Percentiles rank a stretch among this genome's conserved stretches.
Evolutionary conservation across 2,888 invertebrate species (phyloP).

Genomic region (Bugula neritina): DNA sequence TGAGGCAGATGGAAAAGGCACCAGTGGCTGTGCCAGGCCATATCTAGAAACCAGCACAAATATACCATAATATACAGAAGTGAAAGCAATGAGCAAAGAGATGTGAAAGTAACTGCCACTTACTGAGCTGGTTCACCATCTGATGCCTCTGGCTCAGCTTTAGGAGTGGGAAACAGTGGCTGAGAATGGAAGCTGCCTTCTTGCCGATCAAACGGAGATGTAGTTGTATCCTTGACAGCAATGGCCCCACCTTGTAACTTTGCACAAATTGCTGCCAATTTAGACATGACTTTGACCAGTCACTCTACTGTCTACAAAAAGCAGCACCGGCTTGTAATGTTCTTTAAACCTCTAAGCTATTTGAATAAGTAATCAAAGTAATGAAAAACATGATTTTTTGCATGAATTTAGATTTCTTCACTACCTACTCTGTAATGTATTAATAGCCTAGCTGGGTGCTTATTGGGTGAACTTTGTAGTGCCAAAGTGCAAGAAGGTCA

Average conservation of each 20-base stretch:
- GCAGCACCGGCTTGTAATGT: too few relatives aligned
- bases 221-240: not conserved
- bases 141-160: not conserved
- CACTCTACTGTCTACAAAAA: too few relatives aligned
- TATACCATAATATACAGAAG: not conserved
- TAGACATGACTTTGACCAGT: not conserved
- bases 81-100: not conserved
- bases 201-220: not conserved
- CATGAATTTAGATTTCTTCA: too few relatives aligned
- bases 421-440: too few relatives aligned
- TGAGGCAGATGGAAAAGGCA: not conserved
- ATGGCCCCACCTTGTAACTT: conserved; percentile 12
- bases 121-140: not conserved
- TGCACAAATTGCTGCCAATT: conserved; percentile 23
- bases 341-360: too few relatives aligned
- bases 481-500: too few relatives aligned
- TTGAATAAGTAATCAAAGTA: too few relatives aligned
- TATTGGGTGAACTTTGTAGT: too few relatives aligned
- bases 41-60: not conserved
- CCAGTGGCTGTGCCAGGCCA: too few relatives aligned
- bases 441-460: too few relatives aligned
- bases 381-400: too few relatives aligned
- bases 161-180: not conserved
- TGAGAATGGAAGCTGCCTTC: not conserved
- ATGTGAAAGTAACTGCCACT: not conserved